These are phyloP conservation scores for Drosophila borealis DNA, from an alignment of 2,888 invertebrate genomes.

Conservation along the genomic window DNA sequence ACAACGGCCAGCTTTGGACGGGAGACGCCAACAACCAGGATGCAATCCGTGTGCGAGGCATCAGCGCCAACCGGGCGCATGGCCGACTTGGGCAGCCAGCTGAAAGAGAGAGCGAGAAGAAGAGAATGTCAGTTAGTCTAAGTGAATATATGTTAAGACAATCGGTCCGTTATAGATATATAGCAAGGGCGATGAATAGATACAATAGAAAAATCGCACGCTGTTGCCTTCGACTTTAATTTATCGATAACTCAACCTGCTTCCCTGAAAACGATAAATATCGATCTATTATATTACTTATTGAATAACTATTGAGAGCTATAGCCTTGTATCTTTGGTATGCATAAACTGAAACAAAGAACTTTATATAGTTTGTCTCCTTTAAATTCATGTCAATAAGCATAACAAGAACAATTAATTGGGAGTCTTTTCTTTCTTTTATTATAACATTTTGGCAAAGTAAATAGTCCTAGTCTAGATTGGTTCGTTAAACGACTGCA, in stretches of 20 bases:
- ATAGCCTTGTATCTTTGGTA: no score
- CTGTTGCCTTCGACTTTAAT: not conserved
- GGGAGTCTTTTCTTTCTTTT: no score
- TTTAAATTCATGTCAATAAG: no score
- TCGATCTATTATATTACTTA: not conserved
- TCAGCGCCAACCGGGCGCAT: slow-evolving; percentile 94
- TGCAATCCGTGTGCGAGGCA: slow-evolving; percentile 90
- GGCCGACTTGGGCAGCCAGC: slow-evolving; percentile 93
- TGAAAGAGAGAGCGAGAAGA: slow-evolving; percentile 74
- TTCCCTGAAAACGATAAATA: not conserved
- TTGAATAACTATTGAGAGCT: no score
- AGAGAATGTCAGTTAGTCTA: not conserved
- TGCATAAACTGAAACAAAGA: no score
- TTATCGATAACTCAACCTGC: not conserved
- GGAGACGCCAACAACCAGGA: slow-evolving; percentile 93
- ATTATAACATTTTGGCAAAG: no score
- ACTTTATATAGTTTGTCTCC: no score
- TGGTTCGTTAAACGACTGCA: no score
- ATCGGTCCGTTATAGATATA: not conserved
- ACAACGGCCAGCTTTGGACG: slow-evolving; percentile 92
- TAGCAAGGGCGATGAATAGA: no score
- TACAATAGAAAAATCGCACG: no score
- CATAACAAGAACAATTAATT: no score
- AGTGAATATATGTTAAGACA: not conserved
- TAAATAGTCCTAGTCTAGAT: no score